Percentiles rank a stretch among this genome's conserved stretches.
phyloP scores from a whole-genome alignment of 2,113 vertebrate species.

The Castor canadensis region DNA sequence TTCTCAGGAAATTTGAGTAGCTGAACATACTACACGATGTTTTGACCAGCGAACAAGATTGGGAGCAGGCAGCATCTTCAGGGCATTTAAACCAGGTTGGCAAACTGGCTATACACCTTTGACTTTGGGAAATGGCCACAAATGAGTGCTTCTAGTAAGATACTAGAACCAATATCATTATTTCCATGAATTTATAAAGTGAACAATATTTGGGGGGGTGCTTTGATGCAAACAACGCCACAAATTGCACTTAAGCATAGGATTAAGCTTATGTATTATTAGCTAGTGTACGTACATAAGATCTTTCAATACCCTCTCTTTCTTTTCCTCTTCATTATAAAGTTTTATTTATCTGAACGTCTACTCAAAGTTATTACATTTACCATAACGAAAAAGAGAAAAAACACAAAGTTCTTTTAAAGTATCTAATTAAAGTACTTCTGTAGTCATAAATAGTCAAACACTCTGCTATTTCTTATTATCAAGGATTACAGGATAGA shows the following conservation, averaged over 20 bases:
- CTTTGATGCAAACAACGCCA: background rate
- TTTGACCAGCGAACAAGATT: no score
- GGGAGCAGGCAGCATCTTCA: no score
- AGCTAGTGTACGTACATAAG: background rate
- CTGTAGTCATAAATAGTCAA: background rate
- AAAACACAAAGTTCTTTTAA: background rate
- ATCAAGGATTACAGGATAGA: background rate
- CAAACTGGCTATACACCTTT: background rate
- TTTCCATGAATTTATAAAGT: conserved; percentile 5
- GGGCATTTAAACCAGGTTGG: background rate
- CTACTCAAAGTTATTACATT: background rate
- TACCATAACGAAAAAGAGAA: background rate
- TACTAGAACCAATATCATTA: background rate
- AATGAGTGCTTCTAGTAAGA: background rate
- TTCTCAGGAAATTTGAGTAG: background rate
- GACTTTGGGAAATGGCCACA: background rate
- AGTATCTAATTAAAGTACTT: conserved; percentile 10
- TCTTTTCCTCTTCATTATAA: background rate
- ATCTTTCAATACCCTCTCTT: background rate
- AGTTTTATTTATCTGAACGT: conserved; percentile 28
- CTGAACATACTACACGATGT: background rate
- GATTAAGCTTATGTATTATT: background rate
- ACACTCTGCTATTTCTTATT: conserved; percentile 33
- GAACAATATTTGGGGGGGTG: background rate
- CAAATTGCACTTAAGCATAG: background rate